Evolutionary conservation across 2,888 invertebrate genomes (phyloP).

Genomic region (Drosophila borborema): DNA sequence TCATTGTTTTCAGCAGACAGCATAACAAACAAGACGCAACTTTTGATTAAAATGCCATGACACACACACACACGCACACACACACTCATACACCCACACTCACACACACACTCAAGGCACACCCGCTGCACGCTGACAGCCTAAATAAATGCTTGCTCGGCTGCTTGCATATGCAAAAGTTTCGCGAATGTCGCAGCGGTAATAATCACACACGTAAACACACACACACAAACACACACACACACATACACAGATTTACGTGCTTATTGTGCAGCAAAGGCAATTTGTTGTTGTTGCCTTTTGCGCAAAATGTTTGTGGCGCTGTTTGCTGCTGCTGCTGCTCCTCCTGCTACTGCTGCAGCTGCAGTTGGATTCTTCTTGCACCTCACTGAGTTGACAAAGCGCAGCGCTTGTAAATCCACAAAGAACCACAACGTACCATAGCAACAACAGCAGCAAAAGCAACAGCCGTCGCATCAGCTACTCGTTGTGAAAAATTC

Average conservation of each 20-base stretch:
- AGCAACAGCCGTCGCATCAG: conserved; percentile 22
- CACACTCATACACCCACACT: background rate
- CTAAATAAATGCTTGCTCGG: conserved; percentile 9
- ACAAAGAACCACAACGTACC: conserved; percentile 46
- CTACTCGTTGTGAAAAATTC: conserved; percentile 69
- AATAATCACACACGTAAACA: conserved; percentile 42
- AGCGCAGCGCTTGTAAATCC: conserved; percentile 62
- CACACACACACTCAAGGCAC: conserved; percentile 2
- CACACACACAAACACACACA: conserved; percentile 13
- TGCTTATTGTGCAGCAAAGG: conserved; percentile 15
- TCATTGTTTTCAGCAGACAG: conserved; percentile 50
- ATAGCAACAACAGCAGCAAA: conserved; percentile 25
- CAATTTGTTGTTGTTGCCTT: conserved; percentile 40
- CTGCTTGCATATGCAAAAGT: conserved; percentile 46
- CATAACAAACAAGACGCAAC: conserved; percentile 41
- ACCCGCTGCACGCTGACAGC: background rate
- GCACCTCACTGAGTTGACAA: conserved; percentile 60
- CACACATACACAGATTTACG: background rate
- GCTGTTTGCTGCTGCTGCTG: conserved; percentile 8
- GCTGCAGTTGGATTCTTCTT: conserved; percentile 20
- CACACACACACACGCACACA: conserved; percentile 15
- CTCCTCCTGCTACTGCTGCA: conserved; percentile 11
- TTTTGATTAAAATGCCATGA: conserved; percentile 78
- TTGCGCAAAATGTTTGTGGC: conserved; percentile 73
- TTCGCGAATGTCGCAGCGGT: conserved; percentile 57